Base-by-base conservation (phyloP, 2,797 vertebrate genomes). In the Poecilia wingei region DNA sequence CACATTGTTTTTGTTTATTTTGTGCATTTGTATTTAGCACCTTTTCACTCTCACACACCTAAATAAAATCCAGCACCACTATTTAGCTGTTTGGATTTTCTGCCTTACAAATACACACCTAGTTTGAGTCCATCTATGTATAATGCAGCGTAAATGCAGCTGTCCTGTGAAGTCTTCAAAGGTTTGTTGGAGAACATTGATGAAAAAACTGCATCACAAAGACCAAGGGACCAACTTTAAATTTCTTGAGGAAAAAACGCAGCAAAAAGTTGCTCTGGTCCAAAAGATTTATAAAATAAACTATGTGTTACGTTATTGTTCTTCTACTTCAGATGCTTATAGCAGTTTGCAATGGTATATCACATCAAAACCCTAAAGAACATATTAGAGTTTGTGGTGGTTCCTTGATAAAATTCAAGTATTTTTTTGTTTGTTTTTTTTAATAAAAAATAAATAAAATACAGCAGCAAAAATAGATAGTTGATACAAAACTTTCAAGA, bases 401-500 rank as follows among this genome's bases (percentile, higher is more conserved):
- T 36, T 36, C 33, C 61, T 20, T 64, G 59, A 20, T 18, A 36
- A 64, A 36, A 64, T 36, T 64, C 18, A 36, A 64, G 31, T 12
- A 3, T 12, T 28, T 49, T 10, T 31, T 31, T 31, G 31, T 41
- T 41, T 41, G 4, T 0, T 45, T 49, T 20, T 47, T 47, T 49
- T 49, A 0, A 6, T 47, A 1, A 47, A 47, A 49, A 49, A 49
- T 18, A 18, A 20, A 59, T 16, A 22, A 31, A 16, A 9, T 39
- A 49, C 3, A 7, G 3, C 14, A 16, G 39, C 9, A 31, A 39
- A 68, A 68, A n/a, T 39, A 66, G 22, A 76, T 81, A 69, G 6
- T 41, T 28, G 16, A 51, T 69, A 73, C 78, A 49, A 39, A 69
- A 82, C 78, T 76, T 64, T 78, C 53, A 53, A 80, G 81, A 89